Evolutionary conservation across 2,113 vertebrate genomes (phyloP), one percentile per base, ranked within the genome.

Genomic region (Leucoraja erinaceus): DNA sequence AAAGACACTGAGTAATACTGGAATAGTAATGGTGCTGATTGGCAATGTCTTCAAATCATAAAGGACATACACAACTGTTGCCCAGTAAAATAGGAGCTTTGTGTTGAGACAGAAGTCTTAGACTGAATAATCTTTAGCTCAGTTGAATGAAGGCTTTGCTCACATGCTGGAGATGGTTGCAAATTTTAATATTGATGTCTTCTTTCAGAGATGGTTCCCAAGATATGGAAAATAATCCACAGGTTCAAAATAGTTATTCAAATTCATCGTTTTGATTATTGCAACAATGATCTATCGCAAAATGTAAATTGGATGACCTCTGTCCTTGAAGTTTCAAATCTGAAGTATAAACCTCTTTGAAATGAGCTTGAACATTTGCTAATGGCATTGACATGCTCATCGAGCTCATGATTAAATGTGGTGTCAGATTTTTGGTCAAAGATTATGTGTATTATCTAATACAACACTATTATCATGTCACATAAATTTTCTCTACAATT

Each of bases 391-490:
- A 91, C n/a, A 22, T 66, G 70, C 20, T 90, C 33, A 90, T 70
- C 88, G 70, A 91, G 22, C 54, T 9, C 33, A 72, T 72, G 90
- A 91, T 91, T 91, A 91, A 91, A 91, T 91, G 72, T 72, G 90
- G 72, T 91, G 90, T 91, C 66, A 91, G 90, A 91, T 91, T 91
- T 91, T 91, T 70, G 90, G 90, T 72, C 90, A 91, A 91, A 91
- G 90, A 91, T 91, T 70, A 70, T 72, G 68, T 91, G 90, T 68
- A 74, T 91, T 91, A 72, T 91, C 68, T 47, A 91, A 70, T 91
- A 91, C 90, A 91, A 91, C 38, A 54, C 38, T 91, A 91, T 91
- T 91, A 91, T 91, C 33, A 72, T 91, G 90, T 91, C 90, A 91
- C 72, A 91, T 91, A 91, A 91, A 91, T 91, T 68, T 33, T 91